phyloP scores from a whole-genome alignment of 2,888 invertebrate genomes.

The Phyllotreta striolata region DNA sequence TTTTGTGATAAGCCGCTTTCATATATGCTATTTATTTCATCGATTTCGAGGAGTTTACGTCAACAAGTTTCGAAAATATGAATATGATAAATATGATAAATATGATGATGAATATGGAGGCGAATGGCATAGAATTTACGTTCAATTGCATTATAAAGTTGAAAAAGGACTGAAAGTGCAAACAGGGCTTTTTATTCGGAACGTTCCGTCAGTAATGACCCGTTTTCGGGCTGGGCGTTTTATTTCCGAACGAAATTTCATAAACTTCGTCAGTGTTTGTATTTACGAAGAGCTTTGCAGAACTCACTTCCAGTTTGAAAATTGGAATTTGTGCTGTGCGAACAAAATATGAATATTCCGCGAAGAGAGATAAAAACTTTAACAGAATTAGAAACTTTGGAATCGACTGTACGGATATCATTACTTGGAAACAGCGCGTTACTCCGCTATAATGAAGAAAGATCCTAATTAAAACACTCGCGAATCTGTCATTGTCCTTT shows the following conservation, averaged over 20 bases:
- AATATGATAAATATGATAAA: no score
- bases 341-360: slow-evolving; percentile 37
- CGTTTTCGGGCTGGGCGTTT: slow-evolving; percentile 3
- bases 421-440: slow-evolving; percentile 46
- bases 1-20: no score
- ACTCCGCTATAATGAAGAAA: slow-evolving; percentile 50
- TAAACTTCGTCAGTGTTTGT: slow-evolving; percentile 30
- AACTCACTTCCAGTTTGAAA: slow-evolving; percentile 30
- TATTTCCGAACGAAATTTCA: slow-evolving; percentile 21
- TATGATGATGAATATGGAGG: no score
- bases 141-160: no score
- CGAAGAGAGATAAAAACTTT: slow-evolving; percentile 47
- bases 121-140: no score
- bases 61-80: no score
- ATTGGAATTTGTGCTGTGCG: slow-evolving; percentile 29
- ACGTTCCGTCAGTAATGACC: slow-evolving; percentile 11
- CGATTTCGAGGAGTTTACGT: no score
- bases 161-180: neutral
- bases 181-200: slow-evolving; percentile 4
- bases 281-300: slow-evolving; percentile 30
- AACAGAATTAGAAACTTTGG: slow-evolving; percentile 46
- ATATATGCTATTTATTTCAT: no score
- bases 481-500: slow-evolving; percentile 47
- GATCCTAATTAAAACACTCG: slow-evolving; percentile 52
- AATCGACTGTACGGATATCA: slow-evolving; percentile 47